Base-by-base conservation (phyloP, 2,888 invertebrate genomes). In the Drosophila peninsularis region DNA sequence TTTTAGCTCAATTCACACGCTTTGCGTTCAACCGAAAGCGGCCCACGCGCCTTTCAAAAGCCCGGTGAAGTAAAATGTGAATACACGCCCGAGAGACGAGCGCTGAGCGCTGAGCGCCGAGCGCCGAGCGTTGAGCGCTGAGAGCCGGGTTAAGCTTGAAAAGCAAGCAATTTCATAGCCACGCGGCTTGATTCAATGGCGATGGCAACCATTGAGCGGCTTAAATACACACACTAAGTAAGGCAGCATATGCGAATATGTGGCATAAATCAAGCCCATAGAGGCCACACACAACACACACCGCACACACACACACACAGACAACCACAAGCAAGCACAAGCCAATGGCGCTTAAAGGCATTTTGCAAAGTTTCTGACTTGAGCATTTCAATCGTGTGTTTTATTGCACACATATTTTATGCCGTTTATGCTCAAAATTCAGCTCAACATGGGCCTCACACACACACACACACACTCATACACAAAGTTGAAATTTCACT, bases 321-420 rank as follows among this genome's bases (percentile, higher is more conserved):
- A 19, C 9, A 49, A 42, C 49, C 52, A 67, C 54, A 57, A 47
- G 60, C 47, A 53, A 37, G 53, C 66, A 19, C 36, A 53, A 53
- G 68, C 78, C 84, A 78, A 86, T 83, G 84, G 78, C 75, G 87
- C 87, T 86, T 83, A 70, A 81, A 86, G 85, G 81, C 87, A 84
- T 88, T 80, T 79, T 71, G 67, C 78, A 81, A 85, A 88, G 84
- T 83, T 88, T 85, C 80, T 78, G 80, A 81, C 87, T 88, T 79
- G 71, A 83, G 87, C 79, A 83, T 88, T 85, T 88, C 85, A 85
- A 85, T 85, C 81, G 88, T 81, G 80, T 86, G 88, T 88, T 85
- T 85, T 88, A 85, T 86, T 88, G 85, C 87, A 67, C 85, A 88
- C 85, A 85, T 85, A 85, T 85, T 85, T 85, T 85, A 88, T 85